Base-by-base conservation (phyloP, 2,888 invertebrate species). In the Plebejus anna region DNA sequence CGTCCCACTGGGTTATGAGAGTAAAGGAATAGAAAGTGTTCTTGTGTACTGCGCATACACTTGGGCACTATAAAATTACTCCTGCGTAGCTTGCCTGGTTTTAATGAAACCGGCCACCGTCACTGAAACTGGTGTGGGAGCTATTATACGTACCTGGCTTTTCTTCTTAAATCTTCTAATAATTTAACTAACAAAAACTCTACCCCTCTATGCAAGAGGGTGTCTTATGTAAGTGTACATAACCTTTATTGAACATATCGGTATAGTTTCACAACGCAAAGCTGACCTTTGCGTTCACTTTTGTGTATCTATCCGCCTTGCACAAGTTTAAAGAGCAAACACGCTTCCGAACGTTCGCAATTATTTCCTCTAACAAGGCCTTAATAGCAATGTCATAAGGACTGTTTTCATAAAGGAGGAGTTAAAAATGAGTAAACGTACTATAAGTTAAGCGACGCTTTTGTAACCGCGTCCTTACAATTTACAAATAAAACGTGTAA, bases 231-330 rank as follows among this genome's bases (percentile, higher is more conserved):
- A 66, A 66, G 13, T 66, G 13, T 66, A 36, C 66, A 66, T 66
- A 66, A 66, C 66, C 66, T 32, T 66, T 28, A 61, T 13, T 66
- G 4, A 66, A 66, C 66, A 66, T 13, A 36, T 66, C 70, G 76
- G 76, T 70, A 75, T 61, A 75, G 70, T 71, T 75, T 36, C 36
- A 6, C 22, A 76, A 71, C 13, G 76, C 55, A 76, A 78, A 77
- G 76, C 77, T 77, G 75, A 76, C n/a, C n/a, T n/a, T n/a, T n/a
- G 76, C 78, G 76, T 73, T 77, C 76, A 77, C 77, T 78, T 76
- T 76, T 72, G 72, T 76, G 76, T 59, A 42, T 38, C 28, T 59
- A 71, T 71, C 66, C 28, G 59, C n/a, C 71, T 76, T 72, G 72
- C 76, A 72, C 59, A 76, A 76, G 72, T 57, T 59, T 38, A 72